Evolutionary conservation across 2,888 invertebrate species (phyloP).

Genomic region (Drosophila meridionalis): DNA sequence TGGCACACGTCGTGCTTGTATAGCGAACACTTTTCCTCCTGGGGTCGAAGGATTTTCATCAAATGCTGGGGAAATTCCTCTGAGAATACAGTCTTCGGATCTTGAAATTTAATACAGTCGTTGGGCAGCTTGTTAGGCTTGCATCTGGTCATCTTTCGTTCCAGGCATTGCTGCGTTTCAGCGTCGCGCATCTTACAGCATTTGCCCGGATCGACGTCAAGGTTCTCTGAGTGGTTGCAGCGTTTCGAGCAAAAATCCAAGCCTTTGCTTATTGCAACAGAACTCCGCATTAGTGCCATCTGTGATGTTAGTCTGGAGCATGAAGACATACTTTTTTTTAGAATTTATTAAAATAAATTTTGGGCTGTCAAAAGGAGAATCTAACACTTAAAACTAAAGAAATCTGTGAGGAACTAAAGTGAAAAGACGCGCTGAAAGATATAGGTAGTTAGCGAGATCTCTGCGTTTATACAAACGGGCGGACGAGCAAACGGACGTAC

Average conservation of each 20-base stretch:
- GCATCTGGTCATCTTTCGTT: not conserved
- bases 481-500: too few relatives aligned
- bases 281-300: not conserved
- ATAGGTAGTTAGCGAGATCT: too few relatives aligned
- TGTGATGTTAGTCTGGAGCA: not conserved
- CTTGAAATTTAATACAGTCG: not conserved
- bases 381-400: not conserved
- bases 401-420: not conserved
- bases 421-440: too few relatives aligned
- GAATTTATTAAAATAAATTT: slow-evolving; percentile 1
- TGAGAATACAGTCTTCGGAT: rapidly evolving
- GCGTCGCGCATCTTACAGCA: slow-evolving; percentile 34
- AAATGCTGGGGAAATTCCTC: slow-evolving; percentile 34
- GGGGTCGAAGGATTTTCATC: slow-evolving; percentile 15
- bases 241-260: not conserved
- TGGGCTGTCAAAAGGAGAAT: not conserved
- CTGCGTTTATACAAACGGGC: too few relatives aligned
- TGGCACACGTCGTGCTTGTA: slow-evolving; percentile 31
- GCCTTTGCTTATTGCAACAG: not conserved
- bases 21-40: slow-evolving; percentile 12
- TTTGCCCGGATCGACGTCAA: slow-evolving; percentile 27
- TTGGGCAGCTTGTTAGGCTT: not conserved
- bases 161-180: slow-evolving; percentile 1
- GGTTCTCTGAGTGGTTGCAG: slow-evolving; percentile 39
- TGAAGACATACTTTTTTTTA: slow-evolving; percentile 20